Conservation (phyloP, 2,888 invertebrate species). For the Leistus spinibarbis region DNA sequence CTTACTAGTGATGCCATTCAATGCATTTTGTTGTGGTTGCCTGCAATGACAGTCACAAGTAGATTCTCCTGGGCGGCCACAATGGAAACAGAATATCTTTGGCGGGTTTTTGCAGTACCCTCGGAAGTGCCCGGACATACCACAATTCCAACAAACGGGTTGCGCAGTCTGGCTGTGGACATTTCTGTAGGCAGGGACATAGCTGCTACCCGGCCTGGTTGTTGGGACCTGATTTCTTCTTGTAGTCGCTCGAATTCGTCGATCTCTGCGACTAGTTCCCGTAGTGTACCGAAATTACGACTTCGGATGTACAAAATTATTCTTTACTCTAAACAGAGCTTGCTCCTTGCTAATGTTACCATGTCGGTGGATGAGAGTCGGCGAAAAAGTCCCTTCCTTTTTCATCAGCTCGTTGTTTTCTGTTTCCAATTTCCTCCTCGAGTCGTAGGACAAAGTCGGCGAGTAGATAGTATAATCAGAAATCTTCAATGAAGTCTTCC, state of each 20-base stretch:
- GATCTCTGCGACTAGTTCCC: not conserved
- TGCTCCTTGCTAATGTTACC: not conserved
- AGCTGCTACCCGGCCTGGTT: not conserved
- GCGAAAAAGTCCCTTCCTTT: conserved; percentile 4
- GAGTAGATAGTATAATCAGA: not conserved
- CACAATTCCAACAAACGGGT: too few species aligned
- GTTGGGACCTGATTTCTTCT: too few species aligned
- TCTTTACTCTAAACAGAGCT: conserved; percentile 14
- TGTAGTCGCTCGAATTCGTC: not conserved
- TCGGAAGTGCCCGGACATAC: too few species aligned
- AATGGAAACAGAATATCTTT: too few species aligned
- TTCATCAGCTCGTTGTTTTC: not conserved
- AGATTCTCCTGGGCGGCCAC: too few species aligned
- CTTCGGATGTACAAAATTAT: conserved; percentile 1
- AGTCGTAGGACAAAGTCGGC: not conserved
- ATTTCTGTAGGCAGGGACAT: too few species aligned
- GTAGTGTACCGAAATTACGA: not conserved
- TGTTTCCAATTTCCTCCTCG: not conserved
- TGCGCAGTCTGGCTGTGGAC: too few species aligned
- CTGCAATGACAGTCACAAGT: too few species aligned
- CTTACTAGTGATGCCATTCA: too few species aligned
- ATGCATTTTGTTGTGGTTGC: too few species aligned
- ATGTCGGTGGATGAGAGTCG: conserved; percentile 25
- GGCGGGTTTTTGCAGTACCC: too few species aligned
- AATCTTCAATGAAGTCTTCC: not conserved